Percentiles rank a stretch among this genome's conserved stretches.
phyloP scores from a whole-genome alignment of 2,888 invertebrate species.

The Nemotelus nigrinus region DNA sequence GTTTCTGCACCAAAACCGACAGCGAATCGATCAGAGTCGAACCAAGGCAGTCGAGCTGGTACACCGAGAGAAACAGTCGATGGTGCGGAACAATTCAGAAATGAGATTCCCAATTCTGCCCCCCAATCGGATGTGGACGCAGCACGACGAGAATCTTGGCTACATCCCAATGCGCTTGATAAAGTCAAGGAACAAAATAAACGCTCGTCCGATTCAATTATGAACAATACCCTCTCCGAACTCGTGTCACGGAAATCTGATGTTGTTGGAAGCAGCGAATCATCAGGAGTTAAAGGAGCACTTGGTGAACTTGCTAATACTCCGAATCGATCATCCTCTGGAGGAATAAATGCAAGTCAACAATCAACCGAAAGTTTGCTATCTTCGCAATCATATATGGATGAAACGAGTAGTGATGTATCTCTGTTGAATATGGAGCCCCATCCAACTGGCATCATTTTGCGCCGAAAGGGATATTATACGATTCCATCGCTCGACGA shows the following conservation, averaged over 20 bases:
- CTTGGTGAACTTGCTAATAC: background rate
- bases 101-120: conserved; percentile 32
- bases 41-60: background rate
- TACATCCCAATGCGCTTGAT: conserved; percentile 60
- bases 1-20: background rate
- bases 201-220: conserved; percentile 50
- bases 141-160: conserved; percentile 59
- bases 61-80: conserved; percentile 8
- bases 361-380: conserved; percentile 57
- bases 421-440: conserved; percentile 59
- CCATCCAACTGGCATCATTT: conserved; percentile 80
- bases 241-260: conserved; percentile 58
- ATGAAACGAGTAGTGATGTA: conserved; percentile 52
- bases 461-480: conserved; percentile 84
- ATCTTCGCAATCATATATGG: conserved; percentile 55
- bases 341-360: conserved; percentile 48
- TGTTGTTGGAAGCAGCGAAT: background rate
- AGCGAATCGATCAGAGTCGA: background rate
- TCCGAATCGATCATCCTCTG: background rate
- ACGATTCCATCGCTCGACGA: conserved; percentile 88
- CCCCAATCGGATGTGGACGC: conserved; percentile 31
- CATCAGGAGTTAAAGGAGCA: too few relatives aligned
- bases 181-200: conserved; percentile 56
- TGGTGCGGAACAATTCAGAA: conserved; percentile 25
- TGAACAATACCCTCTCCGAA: conserved; percentile 61